A percentile compares a stretch with the other conserved stretches of the same genome.
These are phyloP conservation scores for Pterobdella sp. DNA, from an alignment of 2,888 invertebrate genomes.

Conservation along the genomic window DNA sequence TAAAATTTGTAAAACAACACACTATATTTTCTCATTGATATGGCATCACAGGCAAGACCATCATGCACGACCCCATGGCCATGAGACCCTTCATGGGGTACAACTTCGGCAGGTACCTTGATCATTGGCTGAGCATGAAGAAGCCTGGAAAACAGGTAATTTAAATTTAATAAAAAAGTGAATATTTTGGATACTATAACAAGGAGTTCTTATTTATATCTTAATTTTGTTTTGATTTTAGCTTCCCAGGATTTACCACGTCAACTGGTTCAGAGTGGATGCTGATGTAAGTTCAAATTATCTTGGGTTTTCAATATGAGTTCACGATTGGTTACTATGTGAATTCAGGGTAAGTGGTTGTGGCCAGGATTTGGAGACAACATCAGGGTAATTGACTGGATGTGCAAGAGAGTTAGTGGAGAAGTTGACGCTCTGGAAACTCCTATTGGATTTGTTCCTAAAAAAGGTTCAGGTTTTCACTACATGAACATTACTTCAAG, in stretches of 20 bases:
- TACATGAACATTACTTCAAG: neutral
- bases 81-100: slow-evolving; percentile 46
- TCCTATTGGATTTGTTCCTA: slow-evolving; percentile 38
- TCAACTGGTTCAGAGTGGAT: slow-evolving; percentile 42
- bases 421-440: slow-evolving; percentile 59
- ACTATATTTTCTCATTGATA: neutral
- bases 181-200: neutral
- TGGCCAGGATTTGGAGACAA: slow-evolving; percentile 44
- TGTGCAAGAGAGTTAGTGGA: slow-evolving; percentile 38
- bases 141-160: slow-evolving; percentile 33
- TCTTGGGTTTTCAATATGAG: neutral
- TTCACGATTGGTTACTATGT: neutral
- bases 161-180: neutral
- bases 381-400: slow-evolving; percentile 42
- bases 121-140: slow-evolving; percentile 41
- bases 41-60: slow-evolving; percentile 34
- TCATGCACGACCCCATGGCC: slow-evolving; percentile 46
- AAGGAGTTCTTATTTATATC: no score
- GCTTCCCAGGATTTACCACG: slow-evolving; percentile 42
- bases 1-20: neutral
- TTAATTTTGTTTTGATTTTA: no score
- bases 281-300: slow-evolving; percentile 24
- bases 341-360: slow-evolving; percentile 37
- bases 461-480: slow-evolving; percentile 19
- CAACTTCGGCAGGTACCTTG: slow-evolving; percentile 42